Conservation (phyloP, 2,888 invertebrate species). For the Erebia palarica region DNA sequence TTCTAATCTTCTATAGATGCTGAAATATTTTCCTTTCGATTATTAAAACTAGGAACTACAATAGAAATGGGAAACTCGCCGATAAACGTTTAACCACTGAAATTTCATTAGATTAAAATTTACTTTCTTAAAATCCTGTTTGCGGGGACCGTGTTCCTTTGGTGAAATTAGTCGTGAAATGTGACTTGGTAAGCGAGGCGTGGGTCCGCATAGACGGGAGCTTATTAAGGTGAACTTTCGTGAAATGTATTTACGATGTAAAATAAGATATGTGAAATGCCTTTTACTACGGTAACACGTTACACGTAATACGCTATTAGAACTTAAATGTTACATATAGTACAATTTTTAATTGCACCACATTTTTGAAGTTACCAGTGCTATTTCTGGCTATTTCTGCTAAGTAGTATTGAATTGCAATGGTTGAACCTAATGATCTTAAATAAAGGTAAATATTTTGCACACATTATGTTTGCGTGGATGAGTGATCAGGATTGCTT, state of each 20-base stretch:
- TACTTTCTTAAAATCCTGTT: conserved; percentile 35
- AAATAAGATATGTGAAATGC: conserved; percentile 19
- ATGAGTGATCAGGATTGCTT: too few relatives aligned
- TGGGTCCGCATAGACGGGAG: conserved; percentile 57
- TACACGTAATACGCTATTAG: conserved; percentile 11
- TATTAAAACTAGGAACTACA: conserved; percentile 26
- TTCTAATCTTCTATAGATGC: conserved; percentile 52
- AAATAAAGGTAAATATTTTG: too few relatives aligned
- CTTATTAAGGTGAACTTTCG: conserved; percentile 58
- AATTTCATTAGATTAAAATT: conserved; percentile 30
- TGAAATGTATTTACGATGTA: conserved; percentile 38
- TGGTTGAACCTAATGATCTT: too few relatives aligned
- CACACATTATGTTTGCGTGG: too few relatives aligned
- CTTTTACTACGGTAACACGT: conserved; percentile 13
- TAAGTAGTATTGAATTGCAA: too few relatives aligned
- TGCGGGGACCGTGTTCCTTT: conserved; percentile 35
- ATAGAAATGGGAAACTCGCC: conserved; percentile 1
- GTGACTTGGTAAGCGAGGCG: conserved; percentile 48
- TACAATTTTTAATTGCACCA: too few relatives aligned
- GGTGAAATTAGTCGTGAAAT: conserved; percentile 53
- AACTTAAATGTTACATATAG: neutral
- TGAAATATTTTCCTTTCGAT: conserved; percentile 28
- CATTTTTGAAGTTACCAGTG: too few relatives aligned
- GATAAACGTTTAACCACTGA: conserved; percentile 17
- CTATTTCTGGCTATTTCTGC: too few relatives aligned